phyloP scores from a whole-genome alignment of 2,888 invertebrate genomes.

The Ophraella communa region DNA sequence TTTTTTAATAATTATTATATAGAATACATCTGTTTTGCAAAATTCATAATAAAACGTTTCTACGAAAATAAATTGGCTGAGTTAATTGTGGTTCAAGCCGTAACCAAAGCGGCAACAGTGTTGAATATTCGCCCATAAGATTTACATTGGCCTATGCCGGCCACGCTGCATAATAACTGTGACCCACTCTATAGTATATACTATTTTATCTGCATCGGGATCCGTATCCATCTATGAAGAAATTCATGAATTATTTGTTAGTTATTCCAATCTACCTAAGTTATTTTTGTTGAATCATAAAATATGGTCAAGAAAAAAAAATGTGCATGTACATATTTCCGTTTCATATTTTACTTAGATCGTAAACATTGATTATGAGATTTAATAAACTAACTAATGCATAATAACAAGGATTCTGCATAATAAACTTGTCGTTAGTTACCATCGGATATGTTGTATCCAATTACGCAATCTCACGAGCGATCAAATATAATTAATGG shows the following conservation, averaged over 20 bases:
- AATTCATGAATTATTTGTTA: background rate
- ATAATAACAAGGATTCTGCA: background rate
- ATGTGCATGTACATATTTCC: background rate
- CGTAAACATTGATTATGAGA: constrained; percentile 3
- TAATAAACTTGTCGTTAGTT: background rate
- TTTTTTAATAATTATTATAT: no score
- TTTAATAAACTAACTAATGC: background rate
- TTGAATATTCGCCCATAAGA: no score
- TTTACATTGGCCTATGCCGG: no score
- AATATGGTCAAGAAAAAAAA: background rate
- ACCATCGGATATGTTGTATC: background rate
- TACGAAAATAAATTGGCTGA: no score
- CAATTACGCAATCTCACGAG: background rate
- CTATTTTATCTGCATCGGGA: no score
- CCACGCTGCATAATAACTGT: no score
- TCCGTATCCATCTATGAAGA: background rate
- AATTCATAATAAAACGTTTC: no score
- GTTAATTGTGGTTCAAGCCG: no score
- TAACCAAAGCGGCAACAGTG: no score
- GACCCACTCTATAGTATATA: no score
- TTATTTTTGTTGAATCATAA: background rate
- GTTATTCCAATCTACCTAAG: background rate
- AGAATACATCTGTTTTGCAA: no score
- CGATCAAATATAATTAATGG: background rate
- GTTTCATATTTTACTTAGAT: constrained; percentile 4